phyloP scores from a whole-genome alignment of 37 sponge, comb jelly and placozoan genomes.

The Agelas oroides region DNA sequence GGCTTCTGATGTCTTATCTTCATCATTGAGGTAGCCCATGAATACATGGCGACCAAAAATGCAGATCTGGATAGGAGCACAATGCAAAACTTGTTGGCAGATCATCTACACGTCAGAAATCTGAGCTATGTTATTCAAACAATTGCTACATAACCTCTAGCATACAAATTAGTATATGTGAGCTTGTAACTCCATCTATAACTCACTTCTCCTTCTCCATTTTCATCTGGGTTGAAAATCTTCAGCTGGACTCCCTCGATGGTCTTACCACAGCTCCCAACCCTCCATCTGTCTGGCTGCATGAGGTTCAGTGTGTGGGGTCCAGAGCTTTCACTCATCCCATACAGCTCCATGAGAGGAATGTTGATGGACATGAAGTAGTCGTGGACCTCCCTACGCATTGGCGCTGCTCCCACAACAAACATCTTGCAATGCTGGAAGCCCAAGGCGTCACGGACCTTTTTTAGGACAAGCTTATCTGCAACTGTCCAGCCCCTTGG shows the following conservation, averaged over 20 bases:
- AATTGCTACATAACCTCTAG: too few species aligned
- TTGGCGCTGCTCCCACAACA: constrained; percentile 43
- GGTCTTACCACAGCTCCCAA: constrained; percentile 72
- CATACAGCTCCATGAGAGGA: constrained; percentile 91
- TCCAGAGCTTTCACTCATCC: constrained; percentile 74
- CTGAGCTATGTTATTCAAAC: too few species aligned
- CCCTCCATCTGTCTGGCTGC: constrained; percentile 58
- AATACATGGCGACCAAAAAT: constrained; percentile 87
- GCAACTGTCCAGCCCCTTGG: constrained; percentile 80
- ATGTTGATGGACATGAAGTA: constrained; percentile 90
- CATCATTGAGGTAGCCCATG: constrained; percentile 93
- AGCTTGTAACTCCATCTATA: too few species aligned
- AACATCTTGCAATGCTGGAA: constrained; percentile 49
- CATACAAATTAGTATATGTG: too few species aligned
- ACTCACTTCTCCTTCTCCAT: constrained; percentile 92
- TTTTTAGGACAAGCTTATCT: constrained; percentile 63
- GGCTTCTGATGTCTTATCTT: constrained; percentile 87
- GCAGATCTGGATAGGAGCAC: constrained; percentile 52
- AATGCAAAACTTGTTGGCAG: too few species aligned
- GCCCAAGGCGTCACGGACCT: constrained; percentile 60
- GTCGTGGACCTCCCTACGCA: constrained; percentile 47
- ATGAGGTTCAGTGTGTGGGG: constrained; percentile 55
- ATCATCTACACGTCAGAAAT: too few species aligned
- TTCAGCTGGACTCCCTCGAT: constrained; percentile 71
- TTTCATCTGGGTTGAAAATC: constrained; percentile 80